Conservation (phyloP, 2,888 invertebrate genomes). For the Lysandra coridon region DNA sequence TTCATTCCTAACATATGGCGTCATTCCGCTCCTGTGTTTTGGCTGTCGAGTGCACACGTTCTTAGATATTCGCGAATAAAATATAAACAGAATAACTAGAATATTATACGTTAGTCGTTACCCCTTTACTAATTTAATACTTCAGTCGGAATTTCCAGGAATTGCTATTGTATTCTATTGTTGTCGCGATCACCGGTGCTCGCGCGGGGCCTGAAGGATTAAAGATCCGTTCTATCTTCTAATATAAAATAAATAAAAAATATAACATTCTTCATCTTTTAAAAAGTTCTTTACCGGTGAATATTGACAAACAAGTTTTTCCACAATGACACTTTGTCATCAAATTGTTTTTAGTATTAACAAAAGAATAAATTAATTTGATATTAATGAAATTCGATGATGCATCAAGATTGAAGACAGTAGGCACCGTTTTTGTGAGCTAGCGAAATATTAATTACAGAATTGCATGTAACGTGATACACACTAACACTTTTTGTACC, state of each 20-base stretch:
- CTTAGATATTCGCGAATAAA: not conserved
- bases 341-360: not conserved
- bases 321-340: not conserved
- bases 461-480: conserved; percentile 39
- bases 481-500: conserved; percentile 40
- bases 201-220: too few relatives aligned
- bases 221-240: not conserved
- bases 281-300: not conserved
- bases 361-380: not conserved
- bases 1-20: conserved; percentile 69
- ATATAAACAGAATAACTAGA: not conserved
- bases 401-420: conserved; percentile 6
- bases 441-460: conserved; percentile 33
- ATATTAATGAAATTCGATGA: conserved; percentile 22
- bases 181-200: too few relatives aligned
- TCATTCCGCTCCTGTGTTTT: conserved; percentile 56
- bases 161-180: too few relatives aligned
- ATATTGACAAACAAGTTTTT: not conserved
- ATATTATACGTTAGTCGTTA: not conserved
- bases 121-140: too few relatives aligned
- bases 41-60: conserved; percentile 5
- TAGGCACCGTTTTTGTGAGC: conserved; percentile 14
- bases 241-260: too few relatives aligned
- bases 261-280: not conserved
- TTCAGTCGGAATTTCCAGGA: too few relatives aligned